Base-by-base conservation (phyloP, 2,797 vertebrate genomes). In the Argentina silus region DNA sequence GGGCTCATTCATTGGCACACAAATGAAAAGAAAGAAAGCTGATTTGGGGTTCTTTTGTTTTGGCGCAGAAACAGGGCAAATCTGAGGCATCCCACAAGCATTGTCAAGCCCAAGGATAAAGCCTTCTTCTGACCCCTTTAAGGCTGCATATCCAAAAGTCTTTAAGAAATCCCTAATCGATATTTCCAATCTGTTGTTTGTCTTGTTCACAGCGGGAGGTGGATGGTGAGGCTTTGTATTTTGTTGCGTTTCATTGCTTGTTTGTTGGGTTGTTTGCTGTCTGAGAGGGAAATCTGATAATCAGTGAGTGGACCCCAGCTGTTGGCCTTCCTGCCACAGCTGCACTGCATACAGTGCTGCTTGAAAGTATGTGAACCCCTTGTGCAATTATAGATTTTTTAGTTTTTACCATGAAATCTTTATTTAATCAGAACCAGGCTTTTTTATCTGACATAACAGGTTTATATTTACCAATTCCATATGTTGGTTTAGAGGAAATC, bases 291-390 rank as follows among this genome's bases (percentile, higher is more conserved):
- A 90, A 90, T 89, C 88, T 84, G 88, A 90, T 90, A 84, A 91
- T 90, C 78, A 69, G 77, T 75, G 80, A 72, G 74, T 55, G 79
- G 82, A 83, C 79, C 90, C 79, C 91, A 93, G 91, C 90, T 93
- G 91, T 87, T 85, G 89, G 80, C 89, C 84, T 87, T 84, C 67
- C 86, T 85, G 79, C 87, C 88, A 81, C 91, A 93, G 90, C 90
- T 92, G 89, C 87, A 85, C 89, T 19, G 80, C 84, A 81, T 90
- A n/a, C n/a, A n/a, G n/a, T n/a, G n/a, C n/a, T n/a, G n/a, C n/a
- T n/a, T n/a, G n/a, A n/a, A n/a, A n/a, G n/a, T n/a, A n/a, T n/a
- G n/a, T n/a, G n/a, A n/a, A n/a, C n/a, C n/a, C n/a, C n/a, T n/a
- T n/a, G n/a, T n/a, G n/a, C n/a, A n/a, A n/a, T n/a, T n/a, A n/a